phyloP scores from a whole-genome alignment of 2,888 invertebrate genomes.

The Lapara coniferarum region DNA sequence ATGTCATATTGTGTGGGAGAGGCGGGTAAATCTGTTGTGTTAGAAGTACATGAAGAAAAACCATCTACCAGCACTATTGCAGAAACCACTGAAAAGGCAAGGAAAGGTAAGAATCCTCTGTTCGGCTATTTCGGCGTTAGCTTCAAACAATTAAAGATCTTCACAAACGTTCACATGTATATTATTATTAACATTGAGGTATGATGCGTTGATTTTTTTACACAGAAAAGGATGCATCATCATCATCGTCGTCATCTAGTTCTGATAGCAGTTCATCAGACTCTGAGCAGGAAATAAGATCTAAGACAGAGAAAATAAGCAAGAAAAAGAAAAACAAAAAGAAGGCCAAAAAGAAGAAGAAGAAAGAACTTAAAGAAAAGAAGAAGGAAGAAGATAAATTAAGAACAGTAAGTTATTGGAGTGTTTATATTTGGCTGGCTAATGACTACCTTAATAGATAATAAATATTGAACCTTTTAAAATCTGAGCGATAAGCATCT shows the following conservation, averaged over 20 bases:
- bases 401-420: constrained; percentile 66
- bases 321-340: constrained; percentile 82
- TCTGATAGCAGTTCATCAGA: constrained; percentile 72
- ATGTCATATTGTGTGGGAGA: constrained; percentile 95
- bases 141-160: background rate
- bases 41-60: constrained; percentile 57
- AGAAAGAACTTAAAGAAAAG: constrained; percentile 72
- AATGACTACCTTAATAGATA: too few relatives aligned
- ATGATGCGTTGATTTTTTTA: constrained; percentile 30
- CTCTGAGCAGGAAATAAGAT: constrained; percentile 63
- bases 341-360: constrained; percentile 74
- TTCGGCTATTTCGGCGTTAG: too few relatives aligned
- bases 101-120: constrained; percentile 45
- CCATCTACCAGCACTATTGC: constrained; percentile 28
- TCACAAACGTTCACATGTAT: background rate
- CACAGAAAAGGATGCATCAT: constrained; percentile 55
- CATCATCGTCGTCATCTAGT: constrained; percentile 62
- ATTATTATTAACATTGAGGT: background rate
- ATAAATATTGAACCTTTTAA: too few relatives aligned
- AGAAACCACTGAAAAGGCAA: constrained; percentile 44
- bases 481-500: too few relatives aligned
- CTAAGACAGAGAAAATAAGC: constrained; percentile 76
- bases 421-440: too few relatives aligned
- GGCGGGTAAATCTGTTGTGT: constrained; percentile 74
- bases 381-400: constrained; percentile 83